Evolutionary conservation across 2,113 vertebrate species (phyloP).

Genomic region (Ophthalmolycus amberensis): DNA sequence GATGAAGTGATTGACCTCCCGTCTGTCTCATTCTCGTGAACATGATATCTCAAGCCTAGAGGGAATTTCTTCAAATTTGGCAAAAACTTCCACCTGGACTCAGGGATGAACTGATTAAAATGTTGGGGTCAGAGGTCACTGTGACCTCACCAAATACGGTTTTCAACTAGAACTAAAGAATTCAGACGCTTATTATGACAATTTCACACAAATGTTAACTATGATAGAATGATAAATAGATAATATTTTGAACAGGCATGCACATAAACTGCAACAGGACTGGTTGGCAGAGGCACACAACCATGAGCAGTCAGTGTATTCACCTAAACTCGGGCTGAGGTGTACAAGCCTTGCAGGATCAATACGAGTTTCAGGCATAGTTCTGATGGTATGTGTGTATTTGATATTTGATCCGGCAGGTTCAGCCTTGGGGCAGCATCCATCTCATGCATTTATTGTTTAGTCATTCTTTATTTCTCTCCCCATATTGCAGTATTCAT

Average conservation of each 20-base stretch:
- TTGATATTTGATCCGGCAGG: constrained; percentile 25
- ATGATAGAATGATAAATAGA: background rate
- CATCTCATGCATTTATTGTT: constrained; percentile 37
- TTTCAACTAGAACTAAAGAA: too few species aligned
- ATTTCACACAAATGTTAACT: background rate
- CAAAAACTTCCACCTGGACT: too few species aligned
- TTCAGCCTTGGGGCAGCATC: constrained; percentile 19
- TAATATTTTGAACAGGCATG: background rate
- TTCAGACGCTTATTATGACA: too few species aligned
- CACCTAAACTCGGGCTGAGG: background rate
- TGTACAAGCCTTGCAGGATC: constrained; percentile 22
- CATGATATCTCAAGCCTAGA: too few species aligned
- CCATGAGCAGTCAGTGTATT: background rate
- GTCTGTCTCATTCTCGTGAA: too few species aligned
- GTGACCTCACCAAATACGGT: too few species aligned
- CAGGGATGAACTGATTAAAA: too few species aligned
- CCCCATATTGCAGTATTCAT: constrained; percentile 8
- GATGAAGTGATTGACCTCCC: too few species aligned
- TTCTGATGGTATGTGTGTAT: constrained; percentile 12
- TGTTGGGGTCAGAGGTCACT: too few species aligned
- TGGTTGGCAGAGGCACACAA: background rate
- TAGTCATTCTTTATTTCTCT: constrained; percentile 29
- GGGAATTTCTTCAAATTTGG: too few species aligned
- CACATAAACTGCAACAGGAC: background rate
- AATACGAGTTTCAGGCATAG: background rate